Evolutionary conservation across 2,113 vertebrate genomes (phyloP), one percentile per base, ranked within the genome.

Genomic region (Tragelaphus imberbis): DNA sequence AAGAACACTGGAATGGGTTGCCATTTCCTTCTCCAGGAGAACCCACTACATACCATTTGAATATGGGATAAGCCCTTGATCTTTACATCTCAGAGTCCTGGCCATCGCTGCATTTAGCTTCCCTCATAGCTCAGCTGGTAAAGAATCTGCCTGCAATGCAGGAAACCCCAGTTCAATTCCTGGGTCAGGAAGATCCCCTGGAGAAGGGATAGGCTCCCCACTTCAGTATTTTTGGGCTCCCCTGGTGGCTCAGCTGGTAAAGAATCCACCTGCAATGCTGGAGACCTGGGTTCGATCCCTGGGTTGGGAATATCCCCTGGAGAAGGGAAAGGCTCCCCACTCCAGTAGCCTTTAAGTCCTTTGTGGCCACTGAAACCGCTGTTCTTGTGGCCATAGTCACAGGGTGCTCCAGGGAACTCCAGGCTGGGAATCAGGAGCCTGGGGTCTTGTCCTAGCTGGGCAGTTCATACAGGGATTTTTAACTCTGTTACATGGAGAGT

Each of bases 121-220:
- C n/a, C n/a, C 68, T 23, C 5, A 23, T 71, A 40, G 68, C 19
- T 75, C 68, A 75, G 68, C 5, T 75, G n/a, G 19, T 71, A 71
- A 23, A 40, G 19, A 71, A 36, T 36, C 5, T 6, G n/a, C 68
- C 68, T 71, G 68, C 19, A 23, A 23, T 71, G 68, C 68, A 40
- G n/a, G 68, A 71, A 0, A 71, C 19, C 68, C n/a, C 0, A 0
- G 19, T 71, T 71, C 10, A 3, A 71, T 23, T 40, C n/a, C 10
- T 71, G 68, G n/a, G n/a, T 71, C 68, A 23, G n/a, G 9, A 71
- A 40, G 68, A 71, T 40, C 68, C 9, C 2, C 68, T 71, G 9
- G 68, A 40, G 19, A 71, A 71, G n/a, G 68, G 4, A 40, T 40
- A 71, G n/a, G 68, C n/a, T 21, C 5, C 65, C 65, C 4, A 11